A percentile compares a stretch with the other conserved stretches of the same genome.
These are phyloP conservation scores for Cynaeus angustus DNA, from an alignment of 2,888 invertebrate species.

Conservation along the genomic window DNA sequence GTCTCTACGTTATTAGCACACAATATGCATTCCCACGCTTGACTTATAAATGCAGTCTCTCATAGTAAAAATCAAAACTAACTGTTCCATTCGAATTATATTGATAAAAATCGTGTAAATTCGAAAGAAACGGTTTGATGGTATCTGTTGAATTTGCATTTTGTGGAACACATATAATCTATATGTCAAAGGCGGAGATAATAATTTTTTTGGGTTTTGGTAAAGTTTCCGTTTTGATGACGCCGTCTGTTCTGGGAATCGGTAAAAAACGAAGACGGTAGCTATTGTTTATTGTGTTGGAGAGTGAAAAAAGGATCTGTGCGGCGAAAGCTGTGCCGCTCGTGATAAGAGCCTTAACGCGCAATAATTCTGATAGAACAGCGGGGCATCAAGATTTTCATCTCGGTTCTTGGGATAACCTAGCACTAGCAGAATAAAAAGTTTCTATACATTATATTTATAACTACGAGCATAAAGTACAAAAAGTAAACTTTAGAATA, in stretches of 20 bases:
- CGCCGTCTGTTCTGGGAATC: slow-evolving; percentile 34
- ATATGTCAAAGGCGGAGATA: slow-evolving; percentile 22
- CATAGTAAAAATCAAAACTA: slow-evolving; percentile 43
- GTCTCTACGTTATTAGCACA: slow-evolving; percentile 19
- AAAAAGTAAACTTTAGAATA: too few species aligned
- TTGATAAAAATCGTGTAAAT: slow-evolving; percentile 35
- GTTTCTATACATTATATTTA: too few species aligned
- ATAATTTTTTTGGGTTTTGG: slow-evolving; percentile 33
- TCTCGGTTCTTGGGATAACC: slow-evolving; percentile 10
- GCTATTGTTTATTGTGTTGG: slow-evolving; percentile 53
- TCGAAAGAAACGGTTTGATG: slow-evolving; percentile 26
- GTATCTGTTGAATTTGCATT: slow-evolving; percentile 28
- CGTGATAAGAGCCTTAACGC: slow-evolving; percentile 53
- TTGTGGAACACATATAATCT: slow-evolving; percentile 7
- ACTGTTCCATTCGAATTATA: slow-evolving; percentile 33
- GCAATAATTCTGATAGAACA: slow-evolving; percentile 51
- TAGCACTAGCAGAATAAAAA: not conserved
- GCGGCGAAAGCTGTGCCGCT: slow-evolving; percentile 49
- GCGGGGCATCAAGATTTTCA: slow-evolving; percentile 32
- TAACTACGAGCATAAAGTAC: too few species aligned
- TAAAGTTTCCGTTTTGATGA: slow-evolving; percentile 44
- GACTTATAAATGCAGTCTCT: slow-evolving; percentile 46
- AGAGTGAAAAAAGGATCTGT: slow-evolving; percentile 48
- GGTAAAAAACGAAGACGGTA: slow-evolving; percentile 47
- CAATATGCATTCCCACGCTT: slow-evolving; percentile 36